phyloP scores from a whole-genome alignment of 2,888 invertebrate species.

The Geophilus truncorum region DNA sequence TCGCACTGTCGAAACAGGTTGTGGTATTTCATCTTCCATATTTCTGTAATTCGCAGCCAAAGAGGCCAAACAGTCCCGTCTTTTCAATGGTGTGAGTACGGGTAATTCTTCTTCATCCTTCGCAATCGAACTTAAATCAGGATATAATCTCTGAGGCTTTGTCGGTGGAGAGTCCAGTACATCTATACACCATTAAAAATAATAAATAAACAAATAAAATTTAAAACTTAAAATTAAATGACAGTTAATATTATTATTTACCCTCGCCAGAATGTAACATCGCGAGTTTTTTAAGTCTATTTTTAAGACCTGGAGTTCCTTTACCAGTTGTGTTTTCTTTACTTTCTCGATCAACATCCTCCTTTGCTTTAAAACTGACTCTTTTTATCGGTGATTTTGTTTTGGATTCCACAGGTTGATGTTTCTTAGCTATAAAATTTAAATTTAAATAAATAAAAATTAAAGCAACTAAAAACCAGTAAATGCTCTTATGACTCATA shows the following conservation, averaged over 20 bases:
- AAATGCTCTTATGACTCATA: not conserved
- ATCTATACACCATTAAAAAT: no score
- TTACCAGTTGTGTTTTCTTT: not conserved
- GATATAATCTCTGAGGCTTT: constrained; percentile 29
- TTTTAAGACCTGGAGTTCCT: not conserved
- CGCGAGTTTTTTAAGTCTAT: not conserved
- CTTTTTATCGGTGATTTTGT: not conserved
- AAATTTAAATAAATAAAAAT: not conserved
- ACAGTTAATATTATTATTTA: not conserved
- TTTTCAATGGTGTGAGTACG: not conserved
- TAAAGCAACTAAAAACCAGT: not conserved
- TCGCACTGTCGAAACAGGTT: not conserved
- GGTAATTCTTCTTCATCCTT: not conserved
- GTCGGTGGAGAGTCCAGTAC: constrained; percentile 29
- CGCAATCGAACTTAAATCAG: not conserved
- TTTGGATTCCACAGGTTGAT: not conserved
- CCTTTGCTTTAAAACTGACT: not conserved
- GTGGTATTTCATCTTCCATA: not conserved
- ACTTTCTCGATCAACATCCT: not conserved
- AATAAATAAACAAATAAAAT: not conserved
- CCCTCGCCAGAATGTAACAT: not conserved
- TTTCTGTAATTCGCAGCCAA: not conserved
- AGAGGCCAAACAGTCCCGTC: not conserved
- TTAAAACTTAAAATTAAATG: not conserved
- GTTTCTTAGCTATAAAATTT: not conserved